Conservation (phyloP, 2,113 vertebrate species). For the Gopherus evgoodei region DNA sequence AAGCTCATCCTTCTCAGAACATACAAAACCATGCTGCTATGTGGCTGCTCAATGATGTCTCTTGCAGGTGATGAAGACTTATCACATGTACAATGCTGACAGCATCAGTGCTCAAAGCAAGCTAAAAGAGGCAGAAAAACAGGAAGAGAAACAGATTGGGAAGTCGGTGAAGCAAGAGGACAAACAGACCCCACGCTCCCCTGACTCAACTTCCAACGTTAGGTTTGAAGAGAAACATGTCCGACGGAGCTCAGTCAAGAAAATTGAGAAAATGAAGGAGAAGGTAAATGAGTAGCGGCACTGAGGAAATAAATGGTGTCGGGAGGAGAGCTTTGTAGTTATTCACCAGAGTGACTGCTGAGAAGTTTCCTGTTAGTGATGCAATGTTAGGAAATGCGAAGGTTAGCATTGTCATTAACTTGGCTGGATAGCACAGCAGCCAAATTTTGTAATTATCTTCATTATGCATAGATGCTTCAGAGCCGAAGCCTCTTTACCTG, state of each 20-base stretch:
- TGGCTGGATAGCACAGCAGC: neutral
- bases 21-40: rapidly evolving
- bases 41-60: neutral
- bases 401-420: neutral
- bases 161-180: constrained; percentile 94
- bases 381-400: neutral
- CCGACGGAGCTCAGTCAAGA: constrained; percentile 95
- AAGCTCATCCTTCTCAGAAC: neutral
- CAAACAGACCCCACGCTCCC: constrained; percentile 93
- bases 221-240: constrained; percentile 94
- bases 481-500: neutral
- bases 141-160: constrained; percentile 98
- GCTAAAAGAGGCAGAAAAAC: constrained; percentile 98
- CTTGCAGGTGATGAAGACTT: constrained; percentile 97
- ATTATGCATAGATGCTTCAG: neutral
- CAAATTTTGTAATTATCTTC: neutral
- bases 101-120: constrained; percentile 98
- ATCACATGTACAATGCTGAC: constrained; percentile 99
- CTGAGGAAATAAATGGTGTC: neutral
- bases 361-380: neutral
- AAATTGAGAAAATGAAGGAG: constrained; percentile 99
- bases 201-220: constrained; percentile 89
- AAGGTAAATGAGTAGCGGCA: constrained; percentile 81
- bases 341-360: neutral
- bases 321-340: neutral